Evolutionary conservation across 2,797 vertebrate species (phyloP), one percentile per base, ranked within the genome.

Genomic region (Eremophila alpestris): DNA sequence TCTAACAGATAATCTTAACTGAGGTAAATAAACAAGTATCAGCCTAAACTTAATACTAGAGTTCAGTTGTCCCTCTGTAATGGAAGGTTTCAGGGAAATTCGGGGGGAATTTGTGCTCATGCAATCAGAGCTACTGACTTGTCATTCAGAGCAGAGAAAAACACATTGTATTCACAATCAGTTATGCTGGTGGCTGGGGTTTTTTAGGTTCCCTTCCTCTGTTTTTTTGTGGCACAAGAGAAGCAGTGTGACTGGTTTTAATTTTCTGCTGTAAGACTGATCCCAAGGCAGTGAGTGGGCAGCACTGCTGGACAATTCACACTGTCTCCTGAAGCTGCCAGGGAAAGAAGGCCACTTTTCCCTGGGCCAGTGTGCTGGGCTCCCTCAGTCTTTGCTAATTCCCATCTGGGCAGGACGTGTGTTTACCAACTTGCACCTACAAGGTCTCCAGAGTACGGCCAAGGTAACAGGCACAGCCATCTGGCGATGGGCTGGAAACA

Each of bases 121-220:
- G 71, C 71, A 95, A 94, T 96, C 91, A 93, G 87, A 88, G 91
- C 82, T 93, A 82, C 73, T 95, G 93, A 79, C 73, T 95, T 62
- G n/a, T 83, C 64, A 24, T 46, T 79, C 82, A 80, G 55, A 94
- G 63, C 51, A 41, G 43, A 92, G 43, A 17, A 85, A 73, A 87
- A n/a, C 20, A 4, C 38, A 11, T 3, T 26, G 8, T 34, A 43
- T 90, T 91, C 55, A 36, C 58, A 76, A 73, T 67, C 51, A 13
- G 43, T 71, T 87, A 4, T 45, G 58, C 62, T 69, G 36, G 55
- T 4, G n/a, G 11, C 45, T 64, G 73, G 30, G 11, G 0, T 1
- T 22, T 40, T 74, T 74, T n/a, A 19, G 34, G 58, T 56, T 52
- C 4, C 63, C 76, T 86, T 95, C 78, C 71, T 96, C 83, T 87